Evolutionary conservation across 2,797 vertebrate genomes (phyloP).

Genomic region (Leptoclinus maculatus): DNA sequence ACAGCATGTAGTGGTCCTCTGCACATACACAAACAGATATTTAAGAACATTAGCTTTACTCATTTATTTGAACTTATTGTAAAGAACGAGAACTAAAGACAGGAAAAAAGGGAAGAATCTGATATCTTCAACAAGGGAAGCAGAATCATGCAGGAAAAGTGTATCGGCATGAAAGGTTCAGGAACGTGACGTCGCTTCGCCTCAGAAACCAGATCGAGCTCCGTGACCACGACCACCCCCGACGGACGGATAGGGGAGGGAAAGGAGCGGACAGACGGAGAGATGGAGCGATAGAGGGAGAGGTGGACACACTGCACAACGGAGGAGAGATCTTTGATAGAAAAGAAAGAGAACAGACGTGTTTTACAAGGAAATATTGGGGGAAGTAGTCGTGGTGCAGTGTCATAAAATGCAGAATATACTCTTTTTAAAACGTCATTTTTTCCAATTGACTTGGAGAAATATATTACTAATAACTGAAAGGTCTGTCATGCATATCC

Average conservation of each 20-base stretch:
- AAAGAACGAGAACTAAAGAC: neutral
- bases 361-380: neutral
- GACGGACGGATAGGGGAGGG: constrained; percentile 53
- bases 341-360: neutral
- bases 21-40: neutral
- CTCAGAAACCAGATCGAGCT: constrained; percentile 11
- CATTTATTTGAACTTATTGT: neutral
- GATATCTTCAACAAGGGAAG: neutral
- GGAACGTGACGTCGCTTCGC: constrained; percentile 12
- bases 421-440: neutral
- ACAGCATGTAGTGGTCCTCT: no score
- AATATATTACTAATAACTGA: neutral
- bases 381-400: no score
- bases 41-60: neutral
- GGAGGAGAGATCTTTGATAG: constrained; percentile 23
- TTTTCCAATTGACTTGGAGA: neutral
- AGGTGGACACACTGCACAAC: constrained; percentile 5
- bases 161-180: neutral
- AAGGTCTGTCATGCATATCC: neutral
- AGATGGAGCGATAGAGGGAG: constrained; percentile 45
- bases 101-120: neutral
- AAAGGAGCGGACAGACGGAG: constrained; percentile 15
- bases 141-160: neutral
- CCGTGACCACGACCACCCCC: constrained; percentile 30
- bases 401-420: neutral